Conservation (phyloP, 2,888 invertebrate genomes). For the Rhorus exstirpatorius region DNA sequence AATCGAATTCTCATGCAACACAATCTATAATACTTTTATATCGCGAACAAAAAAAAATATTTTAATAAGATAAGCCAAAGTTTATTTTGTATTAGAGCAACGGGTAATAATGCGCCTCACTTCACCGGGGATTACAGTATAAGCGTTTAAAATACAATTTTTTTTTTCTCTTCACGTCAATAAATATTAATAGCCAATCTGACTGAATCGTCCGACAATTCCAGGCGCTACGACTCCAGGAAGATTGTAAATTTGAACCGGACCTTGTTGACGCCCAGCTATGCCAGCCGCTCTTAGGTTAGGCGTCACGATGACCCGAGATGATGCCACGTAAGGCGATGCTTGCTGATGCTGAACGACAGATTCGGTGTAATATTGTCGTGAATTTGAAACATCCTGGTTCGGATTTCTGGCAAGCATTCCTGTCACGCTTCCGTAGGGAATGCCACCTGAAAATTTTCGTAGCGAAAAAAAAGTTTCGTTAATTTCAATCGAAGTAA, state of each 20-base stretch:
- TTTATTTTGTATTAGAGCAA: conserved; percentile 6
- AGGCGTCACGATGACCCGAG: conserved; percentile 75
- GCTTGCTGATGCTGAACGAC: conserved; percentile 34
- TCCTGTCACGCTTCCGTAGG: conserved; percentile 89
- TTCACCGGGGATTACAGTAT: not conserved
- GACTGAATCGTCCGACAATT: conserved; percentile 76
- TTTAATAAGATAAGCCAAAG: conserved; percentile 1
- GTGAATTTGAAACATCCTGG: conserved; percentile 1
- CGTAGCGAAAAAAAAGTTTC: not conserved
- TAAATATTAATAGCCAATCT: conserved; percentile 75
- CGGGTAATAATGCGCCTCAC: not conserved
- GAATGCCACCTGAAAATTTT: conserved; percentile 88
- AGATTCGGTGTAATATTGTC: conserved; percentile 53
- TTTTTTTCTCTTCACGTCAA: not conserved
- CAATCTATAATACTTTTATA: not conserved
- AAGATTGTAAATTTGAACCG: conserved; percentile 80
- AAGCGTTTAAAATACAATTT: not conserved
- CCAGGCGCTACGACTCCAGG: conserved; percentile 80
- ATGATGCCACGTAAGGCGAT: conserved; percentile 31
- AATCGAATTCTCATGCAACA: not conserved
- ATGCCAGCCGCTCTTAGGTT: conserved; percentile 75
- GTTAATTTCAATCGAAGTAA: too few species aligned
- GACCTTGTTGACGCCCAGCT: conserved; percentile 67
- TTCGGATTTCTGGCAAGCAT: conserved; percentile 87
- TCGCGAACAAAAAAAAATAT: not conserved